These are phyloP conservation scores for Buathra laborator DNA, from an alignment of 2,888 invertebrate genomes.

Conservation along the genomic window DNA sequence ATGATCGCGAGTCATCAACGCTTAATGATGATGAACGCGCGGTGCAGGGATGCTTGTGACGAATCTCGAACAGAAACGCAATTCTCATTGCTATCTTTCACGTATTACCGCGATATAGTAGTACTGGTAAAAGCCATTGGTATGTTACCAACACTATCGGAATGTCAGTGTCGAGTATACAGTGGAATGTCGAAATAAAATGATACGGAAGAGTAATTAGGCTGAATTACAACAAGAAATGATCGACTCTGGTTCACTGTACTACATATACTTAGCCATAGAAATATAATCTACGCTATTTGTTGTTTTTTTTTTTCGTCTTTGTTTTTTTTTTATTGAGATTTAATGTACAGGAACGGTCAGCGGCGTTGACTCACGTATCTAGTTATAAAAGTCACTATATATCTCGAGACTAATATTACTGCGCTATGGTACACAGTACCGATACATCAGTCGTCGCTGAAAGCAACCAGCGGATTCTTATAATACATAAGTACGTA, in stretches of 20 bases:
- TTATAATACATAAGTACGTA: conserved; percentile 33
- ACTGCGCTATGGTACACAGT: conserved; percentile 29
- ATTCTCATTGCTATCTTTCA: conserved; percentile 35
- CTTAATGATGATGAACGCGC: conserved; percentile 79
- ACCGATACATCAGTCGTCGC: conserved; percentile 41
- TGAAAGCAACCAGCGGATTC: conserved; percentile 51
- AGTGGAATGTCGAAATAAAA: conserved; percentile 28
- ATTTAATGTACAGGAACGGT: conserved; percentile 43
- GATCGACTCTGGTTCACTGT: conserved; percentile 16
- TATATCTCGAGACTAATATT: conserved; percentile 47
- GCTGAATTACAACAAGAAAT: conserved; percentile 29
- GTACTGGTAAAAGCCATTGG: background rate
- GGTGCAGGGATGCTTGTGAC: conserved; percentile 56
- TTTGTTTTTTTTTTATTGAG: conserved; percentile 26
- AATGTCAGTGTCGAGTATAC: background rate
- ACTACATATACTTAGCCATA: background rate
- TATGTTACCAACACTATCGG: conserved; percentile 2
- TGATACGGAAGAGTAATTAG: conserved; percentile 25
- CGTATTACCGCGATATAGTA: background rate
- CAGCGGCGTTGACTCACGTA: conserved; percentile 30
- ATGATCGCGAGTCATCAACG: conserved; percentile 78
- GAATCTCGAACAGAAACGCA: conserved; percentile 53
- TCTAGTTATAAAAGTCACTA: conserved; percentile 31
- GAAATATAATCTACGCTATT: conserved; percentile 36
- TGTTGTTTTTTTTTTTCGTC: background rate